Evolutionary conservation across 2,797 vertebrate genomes (phyloP).

Genomic region (Podarcis lilfordi): DNA sequence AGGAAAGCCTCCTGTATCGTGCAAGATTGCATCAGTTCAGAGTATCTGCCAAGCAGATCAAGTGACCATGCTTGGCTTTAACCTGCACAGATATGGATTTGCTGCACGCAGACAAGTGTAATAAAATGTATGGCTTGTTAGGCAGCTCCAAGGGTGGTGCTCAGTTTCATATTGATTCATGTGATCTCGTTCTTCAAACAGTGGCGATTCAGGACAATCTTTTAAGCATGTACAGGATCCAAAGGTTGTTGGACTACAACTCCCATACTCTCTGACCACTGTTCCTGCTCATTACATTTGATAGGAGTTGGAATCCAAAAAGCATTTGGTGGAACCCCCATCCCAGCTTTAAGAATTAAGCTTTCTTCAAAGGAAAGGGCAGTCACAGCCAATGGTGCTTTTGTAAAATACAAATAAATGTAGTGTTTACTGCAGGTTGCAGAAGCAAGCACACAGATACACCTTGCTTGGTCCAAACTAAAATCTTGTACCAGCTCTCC

Average conservation of each 20-base stretch:
- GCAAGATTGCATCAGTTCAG: constrained; percentile 1
- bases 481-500: neutral
- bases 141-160: neutral
- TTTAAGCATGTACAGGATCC: neutral
- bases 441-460: neutral
- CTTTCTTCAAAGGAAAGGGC: neutral
- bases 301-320: no score
- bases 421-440: neutral
- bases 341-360: no score
- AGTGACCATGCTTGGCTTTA: neutral
- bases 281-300: no score
- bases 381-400: neutral
- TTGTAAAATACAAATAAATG: neutral
- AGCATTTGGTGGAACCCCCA: no score
- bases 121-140: neutral
- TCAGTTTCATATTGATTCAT: neutral
- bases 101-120: neutral
- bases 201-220: no score
- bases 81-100: neutral
- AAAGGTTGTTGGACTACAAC: no score
- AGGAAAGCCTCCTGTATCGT: constrained; percentile 19
- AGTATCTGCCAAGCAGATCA: neutral
- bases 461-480: neutral
- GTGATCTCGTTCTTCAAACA: neutral
- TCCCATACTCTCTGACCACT: no score